Conservation (phyloP, 2,888 invertebrate genomes). For the Onchidella celtica region DNA sequence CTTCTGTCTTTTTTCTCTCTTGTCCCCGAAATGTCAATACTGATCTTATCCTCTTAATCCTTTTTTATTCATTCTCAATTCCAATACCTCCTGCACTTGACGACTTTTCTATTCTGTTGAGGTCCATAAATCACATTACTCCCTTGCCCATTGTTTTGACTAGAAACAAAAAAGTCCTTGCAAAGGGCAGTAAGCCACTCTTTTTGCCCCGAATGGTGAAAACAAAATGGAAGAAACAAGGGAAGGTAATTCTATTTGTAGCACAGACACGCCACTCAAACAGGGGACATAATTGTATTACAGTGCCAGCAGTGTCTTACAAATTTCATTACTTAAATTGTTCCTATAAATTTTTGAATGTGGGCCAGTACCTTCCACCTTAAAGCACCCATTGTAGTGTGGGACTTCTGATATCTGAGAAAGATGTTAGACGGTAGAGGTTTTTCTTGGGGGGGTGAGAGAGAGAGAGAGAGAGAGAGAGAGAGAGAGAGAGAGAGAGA, state of each 20-base stretch:
- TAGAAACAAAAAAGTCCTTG: neutral
- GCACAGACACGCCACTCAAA: constrained; percentile 32
- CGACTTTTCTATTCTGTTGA: too few species aligned
- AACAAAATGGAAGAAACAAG: constrained; percentile 7
- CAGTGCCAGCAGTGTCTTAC: neutral
- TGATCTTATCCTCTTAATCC: too few species aligned
- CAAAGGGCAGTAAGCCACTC: neutral
- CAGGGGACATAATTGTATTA: constrained; percentile 5
- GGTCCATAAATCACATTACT: neutral
- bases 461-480: constrained; percentile 1
- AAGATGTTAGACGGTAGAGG: too few species aligned
- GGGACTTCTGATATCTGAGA: too few species aligned
- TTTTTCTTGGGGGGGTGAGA: neutral
- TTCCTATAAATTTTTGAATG: neutral
- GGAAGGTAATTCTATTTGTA: neutral
- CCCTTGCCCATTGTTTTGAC: neutral
- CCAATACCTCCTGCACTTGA: too few species aligned
- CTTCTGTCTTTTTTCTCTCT: too few species aligned
- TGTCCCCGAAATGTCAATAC: too few species aligned
- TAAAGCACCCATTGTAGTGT: too few species aligned
- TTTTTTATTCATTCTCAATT: too few species aligned
- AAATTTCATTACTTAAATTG: neutral
- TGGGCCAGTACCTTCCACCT: too few species aligned
- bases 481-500: neutral
- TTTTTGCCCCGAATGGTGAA: neutral